Evolutionary conservation across 2,888 invertebrate species (phyloP).

Genomic region (Polymixis flavicincta): DNA sequence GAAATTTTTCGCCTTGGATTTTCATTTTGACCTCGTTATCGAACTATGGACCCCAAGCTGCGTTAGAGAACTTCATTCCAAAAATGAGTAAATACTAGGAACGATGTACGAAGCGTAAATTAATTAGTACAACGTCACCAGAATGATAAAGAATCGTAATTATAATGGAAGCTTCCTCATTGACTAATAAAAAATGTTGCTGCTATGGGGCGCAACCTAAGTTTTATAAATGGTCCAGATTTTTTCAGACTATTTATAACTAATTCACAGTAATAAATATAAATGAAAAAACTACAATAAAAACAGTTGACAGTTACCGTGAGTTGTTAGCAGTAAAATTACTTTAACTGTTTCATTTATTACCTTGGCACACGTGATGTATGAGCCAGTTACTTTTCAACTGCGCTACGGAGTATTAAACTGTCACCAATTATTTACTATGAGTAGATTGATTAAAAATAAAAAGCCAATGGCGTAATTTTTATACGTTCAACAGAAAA

Average conservation of each 20-base stretch:
- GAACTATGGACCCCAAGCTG: too few relatives aligned
- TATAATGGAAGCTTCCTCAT: too few relatives aligned
- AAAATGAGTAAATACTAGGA: too few relatives aligned
- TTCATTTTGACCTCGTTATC: too few relatives aligned
- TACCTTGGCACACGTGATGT: slow-evolving; percentile 33
- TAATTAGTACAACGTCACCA: too few relatives aligned
- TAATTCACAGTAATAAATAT: not conserved
- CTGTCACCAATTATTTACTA: not conserved
- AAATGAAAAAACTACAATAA: slow-evolving; percentile 1
- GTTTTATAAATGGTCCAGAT: not conserved
- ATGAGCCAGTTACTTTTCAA: not conserved
- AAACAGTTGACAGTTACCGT: slow-evolving; percentile 27
- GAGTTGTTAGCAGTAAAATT: slow-evolving; percentile 26
- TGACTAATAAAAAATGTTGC: too few relatives aligned
- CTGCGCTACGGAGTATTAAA: not conserved
- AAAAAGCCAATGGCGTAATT: not conserved
- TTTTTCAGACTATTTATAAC: not conserved
- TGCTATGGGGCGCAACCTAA: not conserved
- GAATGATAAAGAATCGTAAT: too few relatives aligned
- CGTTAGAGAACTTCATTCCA: too few relatives aligned
- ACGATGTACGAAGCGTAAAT: too few relatives aligned
- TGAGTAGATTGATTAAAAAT: not conserved
- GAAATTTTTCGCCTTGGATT: too few relatives aligned
- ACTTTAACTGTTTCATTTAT: slow-evolving; percentile 40
- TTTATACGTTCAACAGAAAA: not conserved